A percentile compares a stretch with the other conserved stretches of the same genome.
Evolutionary conservation across 2,888 invertebrate genomes (phyloP).

Genomic region (Macaria liturata): DNA sequence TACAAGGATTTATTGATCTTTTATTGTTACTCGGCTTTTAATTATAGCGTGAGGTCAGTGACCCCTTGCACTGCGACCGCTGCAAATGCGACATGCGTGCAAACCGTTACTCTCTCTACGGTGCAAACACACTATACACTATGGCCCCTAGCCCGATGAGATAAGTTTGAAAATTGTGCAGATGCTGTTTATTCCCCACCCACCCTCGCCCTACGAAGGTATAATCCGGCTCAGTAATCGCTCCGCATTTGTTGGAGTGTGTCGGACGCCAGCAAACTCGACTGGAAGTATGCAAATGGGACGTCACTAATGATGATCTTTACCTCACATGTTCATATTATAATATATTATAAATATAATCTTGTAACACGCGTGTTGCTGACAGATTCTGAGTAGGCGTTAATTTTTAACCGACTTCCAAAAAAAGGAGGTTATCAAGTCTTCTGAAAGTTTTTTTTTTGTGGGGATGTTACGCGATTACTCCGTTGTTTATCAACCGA

Average conservation of each 20-base stretch:
- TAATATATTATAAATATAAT: no score
- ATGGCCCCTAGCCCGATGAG: background rate
- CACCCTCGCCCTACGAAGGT: conserved; percentile 61
- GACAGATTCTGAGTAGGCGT: no score
- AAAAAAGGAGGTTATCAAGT: no score
- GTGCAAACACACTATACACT: conserved; percentile 18
- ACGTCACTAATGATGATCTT: no score
- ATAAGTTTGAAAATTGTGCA: conserved; percentile 32
- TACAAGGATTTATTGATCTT: conserved; percentile 3
- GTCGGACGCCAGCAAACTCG: conserved; percentile 6
- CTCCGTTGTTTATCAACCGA: no score
- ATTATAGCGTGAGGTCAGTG: conserved; percentile 40
- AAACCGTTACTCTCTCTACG: no score
- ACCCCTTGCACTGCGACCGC: conserved; percentile 42
- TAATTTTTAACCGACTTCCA: no score
- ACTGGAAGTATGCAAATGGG: conserved; percentile 6
- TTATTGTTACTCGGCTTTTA: conserved; percentile 4
- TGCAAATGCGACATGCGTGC: conserved; percentile 44
- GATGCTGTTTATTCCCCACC: conserved; percentile 38
- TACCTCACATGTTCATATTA: no score
- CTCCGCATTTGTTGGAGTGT: conserved; percentile 47
- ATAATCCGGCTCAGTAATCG: conserved; percentile 72
- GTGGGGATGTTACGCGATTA: no score
- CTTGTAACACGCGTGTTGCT: no score
- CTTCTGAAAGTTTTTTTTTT: no score